Percentiles rank a stretch among this genome's conserved stretches.
These are phyloP conservation scores for Lutjanus campechanus DNA, from an alignment of 2,797 vertebrate genomes.

Conservation along the genomic window DNA sequence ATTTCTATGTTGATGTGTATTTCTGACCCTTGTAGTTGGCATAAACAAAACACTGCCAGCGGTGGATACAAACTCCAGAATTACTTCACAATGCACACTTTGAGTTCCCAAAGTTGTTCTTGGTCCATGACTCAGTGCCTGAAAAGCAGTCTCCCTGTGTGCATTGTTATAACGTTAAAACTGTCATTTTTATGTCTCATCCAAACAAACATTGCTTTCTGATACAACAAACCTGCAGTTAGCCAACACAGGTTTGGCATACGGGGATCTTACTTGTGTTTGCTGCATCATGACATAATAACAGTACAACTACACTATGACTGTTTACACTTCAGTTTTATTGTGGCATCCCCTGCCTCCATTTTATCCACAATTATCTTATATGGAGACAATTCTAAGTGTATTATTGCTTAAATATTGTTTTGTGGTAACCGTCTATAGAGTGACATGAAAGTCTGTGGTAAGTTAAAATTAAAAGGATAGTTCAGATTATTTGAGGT, in stretches of 20 bases:
- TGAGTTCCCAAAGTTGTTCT: slow-evolving; percentile 12
- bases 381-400: neutral
- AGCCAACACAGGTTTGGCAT: neutral
- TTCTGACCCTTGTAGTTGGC: neutral
- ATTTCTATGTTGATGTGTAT: slow-evolving; percentile 10
- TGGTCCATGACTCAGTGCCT: slow-evolving; percentile 6
- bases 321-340: neutral
- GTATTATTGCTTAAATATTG: neutral
- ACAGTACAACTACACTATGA: neutral
- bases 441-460: too few species aligned
- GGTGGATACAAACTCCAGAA: slow-evolving; percentile 1
- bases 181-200: neutral
- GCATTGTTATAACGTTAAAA: neutral
- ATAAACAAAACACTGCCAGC: slow-evolving; percentile 1
- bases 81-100: slow-evolving; percentile 10
- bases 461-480: too few species aligned
- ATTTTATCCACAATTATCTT: neutral
- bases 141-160: neutral
- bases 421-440: neutral
- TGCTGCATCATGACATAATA: neutral
- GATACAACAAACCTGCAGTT: neutral
- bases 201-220: neutral
- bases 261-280: neutral
- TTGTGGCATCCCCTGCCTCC: neutral
- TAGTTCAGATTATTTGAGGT: too few species aligned